A percentile compares a stretch with the other conserved stretches of the same genome.
Conservation (phyloP, 2,113 vertebrate genomes). For the Notiomystis cincta region DNA sequence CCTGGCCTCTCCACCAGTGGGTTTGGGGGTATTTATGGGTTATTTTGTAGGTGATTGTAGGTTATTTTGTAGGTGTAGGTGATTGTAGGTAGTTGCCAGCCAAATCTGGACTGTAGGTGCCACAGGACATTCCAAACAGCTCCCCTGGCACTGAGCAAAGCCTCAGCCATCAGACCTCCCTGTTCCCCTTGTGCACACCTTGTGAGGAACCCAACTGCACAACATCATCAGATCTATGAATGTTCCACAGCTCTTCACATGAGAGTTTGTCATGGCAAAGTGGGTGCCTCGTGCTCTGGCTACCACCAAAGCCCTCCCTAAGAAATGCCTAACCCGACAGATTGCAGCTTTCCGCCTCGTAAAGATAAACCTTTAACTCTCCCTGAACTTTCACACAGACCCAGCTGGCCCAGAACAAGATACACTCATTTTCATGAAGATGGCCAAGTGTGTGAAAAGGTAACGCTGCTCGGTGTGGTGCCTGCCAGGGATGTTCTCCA, state of each 20-base stretch:
- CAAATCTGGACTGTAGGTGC: neutral
- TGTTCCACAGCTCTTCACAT: neutral
- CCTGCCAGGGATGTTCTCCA: neutral
- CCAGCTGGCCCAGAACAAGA: neutral
- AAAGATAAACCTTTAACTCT: neutral
- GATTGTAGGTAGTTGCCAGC: neutral
- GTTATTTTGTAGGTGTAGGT: neutral
- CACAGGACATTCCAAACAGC: neutral
- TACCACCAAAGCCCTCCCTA: neutral
- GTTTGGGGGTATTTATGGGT: neutral
- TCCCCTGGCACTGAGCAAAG: neutral
- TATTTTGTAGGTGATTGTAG: neutral
- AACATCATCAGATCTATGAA: neutral
- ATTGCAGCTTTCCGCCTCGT: neutral
- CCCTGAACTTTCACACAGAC: neutral
- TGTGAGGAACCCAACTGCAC: neutral
- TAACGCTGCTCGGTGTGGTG: accelerated
- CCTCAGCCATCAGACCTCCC: neutral
- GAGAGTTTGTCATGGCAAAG: neutral
- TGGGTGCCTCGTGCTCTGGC: neutral
- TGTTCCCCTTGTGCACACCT: neutral
- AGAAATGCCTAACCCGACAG: neutral
- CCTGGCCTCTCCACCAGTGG: neutral
- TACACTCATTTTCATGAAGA: neutral
- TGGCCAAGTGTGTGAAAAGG: neutral